phyloP scores from a whole-genome alignment of 2,888 invertebrate species.

The Apotomis betuletana region DNA sequence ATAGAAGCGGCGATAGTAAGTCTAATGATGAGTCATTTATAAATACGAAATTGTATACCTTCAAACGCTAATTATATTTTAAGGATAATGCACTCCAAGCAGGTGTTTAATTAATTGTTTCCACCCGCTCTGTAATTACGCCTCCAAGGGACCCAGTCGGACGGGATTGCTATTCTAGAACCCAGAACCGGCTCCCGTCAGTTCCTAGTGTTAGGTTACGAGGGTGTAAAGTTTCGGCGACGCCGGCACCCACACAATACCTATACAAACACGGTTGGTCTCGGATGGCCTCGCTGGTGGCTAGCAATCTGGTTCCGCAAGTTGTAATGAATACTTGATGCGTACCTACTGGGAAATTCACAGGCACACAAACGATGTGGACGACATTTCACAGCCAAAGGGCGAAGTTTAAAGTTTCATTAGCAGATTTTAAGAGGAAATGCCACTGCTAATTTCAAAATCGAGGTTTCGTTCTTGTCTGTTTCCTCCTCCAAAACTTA shows the following conservation, averaged over 20 bases:
- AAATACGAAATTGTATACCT: conserved; percentile 50
- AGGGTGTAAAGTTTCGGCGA: conserved; percentile 69
- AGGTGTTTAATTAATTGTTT: conserved; percentile 65
- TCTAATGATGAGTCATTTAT: conserved; percentile 44
- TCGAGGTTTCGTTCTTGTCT: no score
- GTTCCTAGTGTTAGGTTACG: conserved; percentile 58
- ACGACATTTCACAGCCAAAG: conserved; percentile 29
- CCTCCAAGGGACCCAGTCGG: conserved; percentile 50
- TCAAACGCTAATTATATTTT: conserved; percentile 53
- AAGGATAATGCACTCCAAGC: conserved; percentile 48
- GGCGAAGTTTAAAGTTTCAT: conserved; percentile 37
- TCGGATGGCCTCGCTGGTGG: conserved; percentile 37
- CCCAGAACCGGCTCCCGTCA: conserved; percentile 41
- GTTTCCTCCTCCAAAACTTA: no score
- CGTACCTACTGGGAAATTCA: conserved; percentile 41
- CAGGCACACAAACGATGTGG: conserved; percentile 24
- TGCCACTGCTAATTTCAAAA: no score
- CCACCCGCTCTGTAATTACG: conserved; percentile 55
- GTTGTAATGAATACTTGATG: conserved; percentile 61
- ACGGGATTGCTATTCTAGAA: conserved; percentile 50
- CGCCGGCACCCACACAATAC: conserved; percentile 59
- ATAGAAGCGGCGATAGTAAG: conserved; percentile 27
- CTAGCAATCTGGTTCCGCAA: conserved; percentile 59
- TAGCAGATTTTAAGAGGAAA: conserved; percentile 15
- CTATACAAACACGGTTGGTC: conserved; percentile 56